These are phyloP conservation scores for Bathybates hornii DNA, from an alignment of 2,113 vertebrate genomes.

Conservation along the genomic window DNA sequence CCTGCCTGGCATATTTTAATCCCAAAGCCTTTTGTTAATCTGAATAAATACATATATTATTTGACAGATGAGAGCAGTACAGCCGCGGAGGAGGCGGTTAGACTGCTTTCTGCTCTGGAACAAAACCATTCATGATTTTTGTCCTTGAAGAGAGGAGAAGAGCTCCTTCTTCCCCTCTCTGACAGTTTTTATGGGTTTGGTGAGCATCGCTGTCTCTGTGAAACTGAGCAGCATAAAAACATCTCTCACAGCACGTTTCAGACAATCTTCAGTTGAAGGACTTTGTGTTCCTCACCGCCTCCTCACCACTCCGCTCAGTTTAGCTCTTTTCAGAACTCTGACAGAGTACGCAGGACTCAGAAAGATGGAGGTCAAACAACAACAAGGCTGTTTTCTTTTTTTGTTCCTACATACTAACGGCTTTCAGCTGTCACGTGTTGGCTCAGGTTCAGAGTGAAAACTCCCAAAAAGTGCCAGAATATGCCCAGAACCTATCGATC, in stretches of 20 bases:
- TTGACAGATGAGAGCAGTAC: background rate
- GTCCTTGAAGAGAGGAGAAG: background rate
- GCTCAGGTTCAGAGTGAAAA: background rate
- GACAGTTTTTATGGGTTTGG: background rate
- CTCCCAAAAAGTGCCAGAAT: background rate
- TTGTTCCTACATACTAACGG: background rate
- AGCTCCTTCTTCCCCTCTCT: background rate
- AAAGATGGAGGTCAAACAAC: background rate
- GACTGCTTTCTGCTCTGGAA: background rate
- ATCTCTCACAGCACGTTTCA: background rate
- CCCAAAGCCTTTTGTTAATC: background rate
- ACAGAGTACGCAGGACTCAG: background rate
- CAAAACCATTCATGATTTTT: background rate
- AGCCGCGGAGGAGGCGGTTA: background rate
- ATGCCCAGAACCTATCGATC: background rate
- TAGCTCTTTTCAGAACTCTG: background rate
- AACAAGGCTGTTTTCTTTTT: background rate
- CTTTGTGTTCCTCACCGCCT: background rate
- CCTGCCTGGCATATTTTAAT: background rate
- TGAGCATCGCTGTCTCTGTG: background rate
- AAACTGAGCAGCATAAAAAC: background rate
- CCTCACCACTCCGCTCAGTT: background rate
- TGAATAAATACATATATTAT: background rate
- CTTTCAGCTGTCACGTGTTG: background rate
- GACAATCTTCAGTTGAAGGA: background rate